Conservation (phyloP, 1,140 invertebrate species). For the Apis cerana region DNA sequence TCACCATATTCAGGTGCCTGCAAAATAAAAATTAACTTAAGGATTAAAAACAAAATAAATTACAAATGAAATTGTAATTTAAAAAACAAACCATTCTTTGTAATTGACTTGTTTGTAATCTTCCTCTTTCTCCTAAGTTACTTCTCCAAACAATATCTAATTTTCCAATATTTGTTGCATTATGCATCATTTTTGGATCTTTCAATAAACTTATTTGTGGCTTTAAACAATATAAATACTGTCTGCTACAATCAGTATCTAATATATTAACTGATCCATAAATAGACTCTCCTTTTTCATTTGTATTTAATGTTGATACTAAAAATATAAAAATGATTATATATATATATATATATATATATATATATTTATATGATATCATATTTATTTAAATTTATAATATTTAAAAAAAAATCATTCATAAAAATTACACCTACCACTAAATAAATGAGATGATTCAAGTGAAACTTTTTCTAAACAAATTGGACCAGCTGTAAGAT, state of each 20-base stretch:
- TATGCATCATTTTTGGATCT: conserved; percentile 89
- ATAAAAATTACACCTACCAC: conserved; percentile 78
- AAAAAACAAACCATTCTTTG: conserved; percentile 88
- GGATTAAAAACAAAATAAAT: not conserved
- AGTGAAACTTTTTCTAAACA: conserved; percentile 95
- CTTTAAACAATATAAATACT: conserved; percentile 96
- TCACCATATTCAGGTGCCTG: conserved; percentile 94
- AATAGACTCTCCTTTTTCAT: conserved; percentile 85
- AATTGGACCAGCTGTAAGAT: conserved; percentile 94
- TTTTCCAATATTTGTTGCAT: conserved; percentile 96
- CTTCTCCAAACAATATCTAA: conserved; percentile 98
- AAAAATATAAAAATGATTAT: conserved; percentile 46
- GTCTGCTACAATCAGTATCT: conserved; percentile 89
- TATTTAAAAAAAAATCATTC: not conserved
- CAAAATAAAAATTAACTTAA: conserved; percentile 54
- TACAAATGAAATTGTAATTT: conserved; percentile 30
- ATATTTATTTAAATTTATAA: not conserved
- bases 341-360: too few relatives aligned
- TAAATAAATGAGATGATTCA: conserved; percentile 95
- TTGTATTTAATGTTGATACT: conserved; percentile 86
- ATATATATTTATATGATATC: too few relatives aligned
- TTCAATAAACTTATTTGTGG: conserved; percentile 88
- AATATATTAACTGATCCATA: conserved; percentile 93
- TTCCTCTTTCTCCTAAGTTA: conserved; percentile 96
- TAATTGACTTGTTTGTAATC: conserved; percentile 97